phyloP scores from a whole-genome alignment of 2,888 invertebrate genomes.

The Idaea aversata region DNA sequence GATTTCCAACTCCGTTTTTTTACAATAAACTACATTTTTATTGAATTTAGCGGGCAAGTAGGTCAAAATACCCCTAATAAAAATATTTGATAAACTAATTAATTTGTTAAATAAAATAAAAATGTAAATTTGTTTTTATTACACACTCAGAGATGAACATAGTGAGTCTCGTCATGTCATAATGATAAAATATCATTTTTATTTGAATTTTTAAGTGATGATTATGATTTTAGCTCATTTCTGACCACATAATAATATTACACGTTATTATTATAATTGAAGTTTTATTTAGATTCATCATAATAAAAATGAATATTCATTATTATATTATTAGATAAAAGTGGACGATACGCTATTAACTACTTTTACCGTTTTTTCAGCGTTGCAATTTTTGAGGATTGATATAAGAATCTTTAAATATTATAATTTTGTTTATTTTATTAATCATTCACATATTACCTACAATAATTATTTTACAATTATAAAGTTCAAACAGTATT shows the following conservation, averaged over 20 bases:
- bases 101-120: not conserved
- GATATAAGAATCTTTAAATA: too few species aligned
- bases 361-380: too few species aligned
- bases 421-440: too few species aligned
- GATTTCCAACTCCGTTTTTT: too few species aligned
- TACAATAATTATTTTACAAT: too few species aligned
- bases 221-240: not conserved
- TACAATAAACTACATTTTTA: too few species aligned
- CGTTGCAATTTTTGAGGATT: too few species aligned
- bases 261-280: not conserved
- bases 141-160: not conserved
- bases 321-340: too few species aligned
- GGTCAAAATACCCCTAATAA: not conserved
- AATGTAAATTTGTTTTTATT: not conserved
- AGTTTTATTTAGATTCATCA: not conserved
- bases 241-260: not conserved
- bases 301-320: not conserved
- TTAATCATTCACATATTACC: too few species aligned
- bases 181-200: not conserved
- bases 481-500: too few species aligned
- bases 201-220: not conserved
- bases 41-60: too few species aligned
- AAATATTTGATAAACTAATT: slow-evolving; percentile 10
- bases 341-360: too few species aligned
- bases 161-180: not conserved